Base-by-base conservation (phyloP, 2,888 invertebrate genomes). In the Euzetes globulus region DNA sequence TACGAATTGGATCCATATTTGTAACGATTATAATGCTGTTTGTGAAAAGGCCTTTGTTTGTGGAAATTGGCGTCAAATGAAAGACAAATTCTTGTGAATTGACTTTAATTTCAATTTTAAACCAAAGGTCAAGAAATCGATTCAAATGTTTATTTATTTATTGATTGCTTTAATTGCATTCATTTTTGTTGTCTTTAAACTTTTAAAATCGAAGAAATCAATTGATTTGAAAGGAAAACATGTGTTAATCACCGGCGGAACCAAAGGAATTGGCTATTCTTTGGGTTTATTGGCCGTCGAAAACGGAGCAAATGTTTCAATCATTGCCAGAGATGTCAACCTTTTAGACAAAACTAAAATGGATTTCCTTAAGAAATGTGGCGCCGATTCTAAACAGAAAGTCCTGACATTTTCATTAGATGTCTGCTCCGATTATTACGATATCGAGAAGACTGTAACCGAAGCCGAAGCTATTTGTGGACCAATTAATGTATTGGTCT, bases 191-290 rank as follows among this genome's bases (percentile, higher is more conserved):
- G 9, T 68, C 19, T 68, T 13, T 5, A 68, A 45, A 68, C 15
- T 19, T 17, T 25, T 68, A 6, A 19, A 4, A 13, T 27, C 50
- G 5, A 41, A 71, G n/a, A 71, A 71, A 13, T 29, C 33, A 13
- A 17, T n/a, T 29, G 58, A 74, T 50, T 52, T 75, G 25, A 52
- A 27, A 13, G 72, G 60, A 19, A 73, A 52, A 58, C 75, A 75
- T 55, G 75, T 76, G 5, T 25, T 76, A 1, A 85, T 97, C 63
- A 95, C 95, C 37, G 97, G 97, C 60, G 97, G 96, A 15, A 96
- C 96, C 0, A 94, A 93, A 84, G 97, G 97, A 9, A 98, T 98
- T 79, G 98, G 97, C 0, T 90, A 91, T 82, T 87, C 89, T 75
- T 83, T 91, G 17, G 96, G 94, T 0, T 85, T 89, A 33, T 87